These are phyloP conservation scores for Leucophenga varia DNA, from an alignment of 1,140 invertebrate species.

Conservation along the genomic window DNA sequence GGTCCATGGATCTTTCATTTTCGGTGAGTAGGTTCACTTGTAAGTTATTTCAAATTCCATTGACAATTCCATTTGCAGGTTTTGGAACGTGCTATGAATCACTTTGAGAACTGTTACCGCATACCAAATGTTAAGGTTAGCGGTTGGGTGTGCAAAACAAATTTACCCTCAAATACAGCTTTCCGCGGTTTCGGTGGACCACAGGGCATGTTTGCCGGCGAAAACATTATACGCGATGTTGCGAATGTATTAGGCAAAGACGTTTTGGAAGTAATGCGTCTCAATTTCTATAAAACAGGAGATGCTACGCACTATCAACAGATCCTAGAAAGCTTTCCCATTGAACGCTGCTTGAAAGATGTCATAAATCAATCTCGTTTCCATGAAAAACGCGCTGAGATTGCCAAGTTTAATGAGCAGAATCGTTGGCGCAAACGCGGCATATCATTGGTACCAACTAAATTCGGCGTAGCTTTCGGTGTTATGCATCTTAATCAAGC, in stretches of 20 bases:
- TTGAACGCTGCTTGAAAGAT: conserved; percentile 81
- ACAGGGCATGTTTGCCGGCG: conserved; percentile 83
- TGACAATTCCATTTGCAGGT: conserved; percentile 60
- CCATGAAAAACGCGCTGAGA: conserved; percentile 60
- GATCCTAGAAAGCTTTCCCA: conserved; percentile 71
- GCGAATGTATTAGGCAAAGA: conserved; percentile 70
- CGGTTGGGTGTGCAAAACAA: conserved; percentile 78
- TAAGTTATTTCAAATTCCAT: background rate
- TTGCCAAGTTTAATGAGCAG: conserved; percentile 75
- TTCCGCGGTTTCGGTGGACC: conserved; percentile 89
- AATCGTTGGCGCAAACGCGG: conserved; percentile 88
- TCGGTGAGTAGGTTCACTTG: conserved; percentile 62
- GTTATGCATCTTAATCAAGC: conserved; percentile 82
- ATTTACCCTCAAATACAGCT: conserved; percentile 86
- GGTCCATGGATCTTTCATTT: conserved; percentile 78
- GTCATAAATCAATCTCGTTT: conserved; percentile 73
- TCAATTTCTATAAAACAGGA: conserved; percentile 84
- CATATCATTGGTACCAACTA: conserved; percentile 82
- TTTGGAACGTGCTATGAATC: conserved; percentile 75
- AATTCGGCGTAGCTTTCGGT: conserved; percentile 87
- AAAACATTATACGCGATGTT: conserved; percentile 76
- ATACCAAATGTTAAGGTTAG: conserved; percentile 69
- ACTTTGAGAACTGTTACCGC: conserved; percentile 77
- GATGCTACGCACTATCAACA: conserved; percentile 81
- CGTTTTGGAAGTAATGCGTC: conserved; percentile 60